Evolutionary conservation across 2,113 vertebrate species (phyloP), one percentile per base, ranked within the genome.

Genomic region (Oreochromis aureus): DNA sequence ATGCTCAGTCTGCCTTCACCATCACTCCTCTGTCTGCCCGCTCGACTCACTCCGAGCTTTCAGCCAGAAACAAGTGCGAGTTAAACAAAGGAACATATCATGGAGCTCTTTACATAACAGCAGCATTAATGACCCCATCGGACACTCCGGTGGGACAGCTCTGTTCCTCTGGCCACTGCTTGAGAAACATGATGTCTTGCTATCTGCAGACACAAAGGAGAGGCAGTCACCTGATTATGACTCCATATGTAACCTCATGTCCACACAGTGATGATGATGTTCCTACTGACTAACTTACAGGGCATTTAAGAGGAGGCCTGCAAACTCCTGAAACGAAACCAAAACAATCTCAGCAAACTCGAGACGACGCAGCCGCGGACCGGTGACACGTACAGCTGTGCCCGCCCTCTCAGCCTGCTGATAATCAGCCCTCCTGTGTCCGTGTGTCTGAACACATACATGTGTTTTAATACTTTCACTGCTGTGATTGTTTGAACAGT

Each of bases 201-300:
- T 9, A 16, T 44, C 1, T 27, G 39, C 13, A 73, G 69, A 73
- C 22, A 27, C 8, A 69, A 27, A 8, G 8, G 39, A 73, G 19
- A 69, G n/a, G 13, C 7, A 71, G 12, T 24, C 12, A 71, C 1
- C 36, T 69, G 63, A 69, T 13, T 22, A 69, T 22, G 12, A 39
- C 0, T 11, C 36, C 44, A 1, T 1, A 24, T 16, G 41, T 73
- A 73, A 24, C 39, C 39, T 46, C 39, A 27, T 46, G 46, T 73
- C 69, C 39, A 73, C 7, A 46, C 69, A 16, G 2, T 22, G 19
- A 18, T 1, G 24, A 59, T 8, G 58, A 41, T 24, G 63, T 41
- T 22, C 63, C n/a, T 41, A 22, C 11, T 44, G 36, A 71, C 12
- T 24, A 71, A 44, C 19, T 69, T 69, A 22, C n/a, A 9, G 15